These are phyloP conservation scores for Orestias chungarensis DNA, from an alignment of 2,797 vertebrate genomes.

Conservation along the genomic window DNA sequence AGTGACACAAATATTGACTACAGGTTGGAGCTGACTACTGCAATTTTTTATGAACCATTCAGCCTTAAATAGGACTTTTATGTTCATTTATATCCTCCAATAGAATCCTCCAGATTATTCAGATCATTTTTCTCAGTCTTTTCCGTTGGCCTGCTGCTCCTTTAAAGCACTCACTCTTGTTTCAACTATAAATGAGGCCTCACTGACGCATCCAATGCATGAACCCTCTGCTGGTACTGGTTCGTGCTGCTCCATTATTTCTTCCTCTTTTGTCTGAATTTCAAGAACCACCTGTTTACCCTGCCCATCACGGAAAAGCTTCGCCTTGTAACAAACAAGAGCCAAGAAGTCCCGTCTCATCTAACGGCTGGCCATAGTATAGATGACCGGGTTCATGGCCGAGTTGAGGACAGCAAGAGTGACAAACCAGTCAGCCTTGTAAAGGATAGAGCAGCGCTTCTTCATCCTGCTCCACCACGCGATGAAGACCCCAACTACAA, in stretches of 20 bases:
- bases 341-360: conserved; percentile 92
- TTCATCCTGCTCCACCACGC: conserved; percentile 98
- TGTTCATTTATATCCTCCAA: conserved; percentile 88
- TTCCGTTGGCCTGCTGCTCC: background rate
- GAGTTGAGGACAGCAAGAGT: conserved; percentile 91
- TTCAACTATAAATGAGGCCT: conserved; percentile 14
- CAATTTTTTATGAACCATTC: conserved; percentile 90
- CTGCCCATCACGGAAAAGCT: conserved; percentile 44
- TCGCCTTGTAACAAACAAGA: conserved; percentile 77
- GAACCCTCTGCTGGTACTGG: conserved; percentile 65
- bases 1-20: conserved; percentile 73
- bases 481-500: conserved; percentile 93
- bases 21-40: conserved; percentile 92
- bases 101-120: conserved; percentile 66
- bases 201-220: conserved; percentile 17
- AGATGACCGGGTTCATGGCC: conserved; percentile 94
- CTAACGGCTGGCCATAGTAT: conserved; percentile 94
- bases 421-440: conserved; percentile 90
- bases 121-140: background rate
- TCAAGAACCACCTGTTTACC: conserved; percentile 72
- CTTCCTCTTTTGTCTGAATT: conserved; percentile 85
- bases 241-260: conserved; percentile 91
- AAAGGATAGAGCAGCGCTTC: conserved; percentile 83
- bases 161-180: conserved; percentile 17
- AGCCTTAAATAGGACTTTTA: conserved; percentile 83